phyloP scores from a whole-genome alignment of 2,888 invertebrate species.

The Incurvaria masculella region DNA sequence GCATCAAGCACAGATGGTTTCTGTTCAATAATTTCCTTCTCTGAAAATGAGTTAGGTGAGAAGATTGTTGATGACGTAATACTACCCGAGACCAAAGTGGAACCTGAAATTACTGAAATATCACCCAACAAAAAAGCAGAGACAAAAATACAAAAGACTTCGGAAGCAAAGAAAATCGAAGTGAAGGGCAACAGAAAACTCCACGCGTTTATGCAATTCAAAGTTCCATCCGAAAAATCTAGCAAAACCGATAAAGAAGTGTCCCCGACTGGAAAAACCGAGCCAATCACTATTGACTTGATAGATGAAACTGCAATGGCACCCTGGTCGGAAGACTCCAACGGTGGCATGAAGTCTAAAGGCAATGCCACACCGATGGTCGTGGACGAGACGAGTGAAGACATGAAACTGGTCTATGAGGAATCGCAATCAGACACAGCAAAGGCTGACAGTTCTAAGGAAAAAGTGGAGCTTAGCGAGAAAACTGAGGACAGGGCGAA shows the following conservation, averaged over 20 bases:
- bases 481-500: slow-evolving; percentile 20
- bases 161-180: not conserved
- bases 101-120: not conserved
- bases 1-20: slow-evolving; percentile 48
- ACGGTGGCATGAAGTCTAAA: slow-evolving; percentile 31
- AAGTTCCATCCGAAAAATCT: slow-evolving; percentile 33
- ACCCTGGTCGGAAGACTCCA: slow-evolving; percentile 50
- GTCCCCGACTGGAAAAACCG: slow-evolving; percentile 20
- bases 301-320: slow-evolving; percentile 47
- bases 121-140: not conserved
- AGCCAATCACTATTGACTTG: slow-evolving; percentile 39
- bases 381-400: slow-evolving; percentile 47
- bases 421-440: slow-evolving; percentile 33
- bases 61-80: not conserved
- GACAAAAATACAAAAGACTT: not conserved
- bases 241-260: slow-evolving; percentile 27
- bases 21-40: slow-evolving; percentile 42
- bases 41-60: slow-evolving; percentile 31
- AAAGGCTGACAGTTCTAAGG: slow-evolving; percentile 5
- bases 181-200: slow-evolving; percentile 21
- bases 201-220: slow-evolving; percentile 41
- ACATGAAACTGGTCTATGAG: slow-evolving; percentile 58
- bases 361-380: slow-evolving; percentile 22
- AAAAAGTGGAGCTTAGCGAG: slow-evolving; percentile 14
- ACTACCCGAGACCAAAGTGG: not conserved